Conservation (phyloP, 2,113 vertebrate species). For the Caranx ignobilis region DNA sequence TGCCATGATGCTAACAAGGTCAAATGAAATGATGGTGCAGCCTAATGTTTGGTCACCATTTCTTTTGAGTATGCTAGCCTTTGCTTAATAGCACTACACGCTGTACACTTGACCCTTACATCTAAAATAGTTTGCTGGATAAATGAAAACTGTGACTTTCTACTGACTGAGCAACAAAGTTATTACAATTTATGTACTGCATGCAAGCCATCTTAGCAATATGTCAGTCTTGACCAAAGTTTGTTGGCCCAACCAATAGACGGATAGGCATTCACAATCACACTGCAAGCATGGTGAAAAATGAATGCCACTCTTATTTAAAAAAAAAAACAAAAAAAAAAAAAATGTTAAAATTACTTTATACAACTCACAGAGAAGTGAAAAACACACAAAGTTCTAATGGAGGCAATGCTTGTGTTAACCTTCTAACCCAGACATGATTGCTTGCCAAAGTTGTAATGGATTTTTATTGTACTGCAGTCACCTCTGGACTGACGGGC, state of each 20-base stretch:
- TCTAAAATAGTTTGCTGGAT: background rate
- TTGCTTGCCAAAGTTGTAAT: slow-evolving; percentile 49
- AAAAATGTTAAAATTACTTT: background rate
- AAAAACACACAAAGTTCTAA: slow-evolving; percentile 43
- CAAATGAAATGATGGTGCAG: no score
- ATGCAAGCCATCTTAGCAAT: background rate
- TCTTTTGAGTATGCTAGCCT: no score
- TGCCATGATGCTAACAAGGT: no score
- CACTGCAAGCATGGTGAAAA: background rate
- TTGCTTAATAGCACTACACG: no score
- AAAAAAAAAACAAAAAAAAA: no score
- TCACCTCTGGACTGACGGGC: slow-evolving; percentile 13
- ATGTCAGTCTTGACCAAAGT: background rate
- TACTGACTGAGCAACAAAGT: background rate
- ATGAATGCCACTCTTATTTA: background rate
- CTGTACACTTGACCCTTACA: no score
- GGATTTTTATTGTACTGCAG: slow-evolving; percentile 42
- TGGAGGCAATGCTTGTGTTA: slow-evolving; percentile 34
- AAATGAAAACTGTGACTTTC: background rate
- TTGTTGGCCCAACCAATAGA: background rate
- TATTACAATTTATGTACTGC: background rate
- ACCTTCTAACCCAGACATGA: slow-evolving; percentile 50
- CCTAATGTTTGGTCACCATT: no score
- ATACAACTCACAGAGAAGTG: slow-evolving; percentile 2
- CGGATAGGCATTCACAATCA: background rate